A percentile compares a stretch with the other conserved stretches of the same genome.
Conservation (phyloP, 2,113 vertebrate species). For the Alethe castanea region DNA sequence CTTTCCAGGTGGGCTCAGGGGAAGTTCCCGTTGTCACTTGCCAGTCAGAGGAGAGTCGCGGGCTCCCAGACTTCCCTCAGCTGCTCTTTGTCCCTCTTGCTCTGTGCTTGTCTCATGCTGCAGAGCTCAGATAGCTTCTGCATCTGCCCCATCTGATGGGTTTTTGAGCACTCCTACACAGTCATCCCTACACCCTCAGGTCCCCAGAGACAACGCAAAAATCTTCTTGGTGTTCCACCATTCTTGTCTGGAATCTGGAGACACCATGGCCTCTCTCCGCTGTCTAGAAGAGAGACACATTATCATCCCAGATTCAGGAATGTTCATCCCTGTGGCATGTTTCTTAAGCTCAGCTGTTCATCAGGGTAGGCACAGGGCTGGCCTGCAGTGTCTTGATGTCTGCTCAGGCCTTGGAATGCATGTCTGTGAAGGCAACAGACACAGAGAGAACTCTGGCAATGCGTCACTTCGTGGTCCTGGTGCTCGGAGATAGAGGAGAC, state of each 20-base stretch:
- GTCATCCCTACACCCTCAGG: not conserved
- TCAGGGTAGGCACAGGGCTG: not conserved
- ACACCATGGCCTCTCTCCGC: accelerated
- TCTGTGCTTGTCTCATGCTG: not conserved
- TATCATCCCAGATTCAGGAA: not conserved
- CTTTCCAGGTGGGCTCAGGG: not conserved
- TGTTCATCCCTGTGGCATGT: not conserved
- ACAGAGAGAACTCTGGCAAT: not conserved
- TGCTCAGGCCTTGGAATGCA: not conserved
- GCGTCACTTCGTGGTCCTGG: not conserved
- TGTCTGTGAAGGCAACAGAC: not conserved
- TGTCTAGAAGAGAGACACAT: not conserved
- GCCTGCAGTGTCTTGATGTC: not conserved
- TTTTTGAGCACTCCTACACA: not conserved
- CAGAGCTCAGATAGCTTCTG: not conserved
- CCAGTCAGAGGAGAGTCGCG: accelerated
- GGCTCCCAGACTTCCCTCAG: not conserved
- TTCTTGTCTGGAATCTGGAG: not conserved
- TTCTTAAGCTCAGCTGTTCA: not conserved
- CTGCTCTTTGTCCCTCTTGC: not conserved
- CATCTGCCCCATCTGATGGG: accelerated
- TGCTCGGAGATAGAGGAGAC: not conserved
- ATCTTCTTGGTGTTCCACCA: not conserved
- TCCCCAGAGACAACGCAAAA: not conserved
- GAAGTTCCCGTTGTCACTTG: not conserved